Conservation (phyloP, 2,113 vertebrate genomes). For the Epinephelus fuscoguttatus region DNA sequence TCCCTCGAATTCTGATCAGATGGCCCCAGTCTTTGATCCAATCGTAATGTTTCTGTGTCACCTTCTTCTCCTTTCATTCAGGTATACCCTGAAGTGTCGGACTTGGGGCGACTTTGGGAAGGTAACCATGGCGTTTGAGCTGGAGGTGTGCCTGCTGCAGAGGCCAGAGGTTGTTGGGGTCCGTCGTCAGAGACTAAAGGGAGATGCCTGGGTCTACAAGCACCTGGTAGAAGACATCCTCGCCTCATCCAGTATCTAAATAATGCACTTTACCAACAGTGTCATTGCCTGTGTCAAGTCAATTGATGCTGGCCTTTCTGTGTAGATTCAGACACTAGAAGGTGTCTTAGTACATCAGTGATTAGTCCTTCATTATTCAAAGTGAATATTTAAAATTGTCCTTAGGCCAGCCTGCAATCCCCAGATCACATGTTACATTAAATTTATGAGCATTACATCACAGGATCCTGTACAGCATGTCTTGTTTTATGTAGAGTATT, state of each 20-base stretch:
- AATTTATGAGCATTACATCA: slow-evolving; percentile 17
- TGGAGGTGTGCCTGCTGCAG: slow-evolving; percentile 93
- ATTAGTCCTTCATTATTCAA: slow-evolving; percentile 24
- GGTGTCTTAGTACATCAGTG: slow-evolving; percentile 11
- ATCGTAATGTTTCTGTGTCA: not conserved
- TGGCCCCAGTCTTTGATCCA: not conserved
- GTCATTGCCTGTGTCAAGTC: not conserved
- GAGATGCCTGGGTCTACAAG: slow-evolving; percentile 98
- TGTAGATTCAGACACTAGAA: not conserved
- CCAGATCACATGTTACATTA: slow-evolving; percentile 12
- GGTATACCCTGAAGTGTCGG: slow-evolving; percentile 93
- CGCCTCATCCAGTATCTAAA: slow-evolving; percentile 86
- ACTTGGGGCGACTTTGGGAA: slow-evolving; percentile 92
- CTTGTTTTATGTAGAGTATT: slow-evolving; percentile 44
- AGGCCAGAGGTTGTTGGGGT: slow-evolving; percentile 89
- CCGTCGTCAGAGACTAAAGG: slow-evolving; percentile 91
- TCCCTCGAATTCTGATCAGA: not conserved
- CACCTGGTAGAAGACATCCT: slow-evolving; percentile 94
- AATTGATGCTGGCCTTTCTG: not conserved
- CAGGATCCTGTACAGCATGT: slow-evolving; percentile 28
- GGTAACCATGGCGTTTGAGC: slow-evolving; percentile 92
- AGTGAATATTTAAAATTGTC: slow-evolving; percentile 46
- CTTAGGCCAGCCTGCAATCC: slow-evolving; percentile 21
- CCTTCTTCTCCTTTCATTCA: slow-evolving; percentile 57
- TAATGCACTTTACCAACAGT: slow-evolving; percentile 1